Conservation (phyloP, 2,888 invertebrate genomes). For the Pristionchus mayeri region DNA sequence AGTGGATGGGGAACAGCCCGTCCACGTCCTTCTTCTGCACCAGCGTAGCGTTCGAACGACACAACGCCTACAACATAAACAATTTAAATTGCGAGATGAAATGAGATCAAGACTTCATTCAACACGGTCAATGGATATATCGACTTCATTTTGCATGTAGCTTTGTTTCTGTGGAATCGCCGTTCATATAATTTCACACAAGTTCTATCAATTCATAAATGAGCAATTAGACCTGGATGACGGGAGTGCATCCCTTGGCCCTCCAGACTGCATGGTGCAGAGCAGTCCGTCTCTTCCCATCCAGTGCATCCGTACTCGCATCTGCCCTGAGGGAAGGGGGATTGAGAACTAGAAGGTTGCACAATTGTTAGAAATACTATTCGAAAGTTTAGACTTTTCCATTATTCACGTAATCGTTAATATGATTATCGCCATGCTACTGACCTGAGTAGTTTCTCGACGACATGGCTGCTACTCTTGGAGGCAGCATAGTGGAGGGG, state of each 20-base stretch:
- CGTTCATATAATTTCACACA: too few relatives aligned
- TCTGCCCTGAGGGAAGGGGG: constrained; percentile 39
- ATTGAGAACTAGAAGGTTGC: too few relatives aligned
- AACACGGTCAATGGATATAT: too few relatives aligned
- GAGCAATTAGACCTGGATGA: constrained; percentile 48
- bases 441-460: constrained; percentile 50
- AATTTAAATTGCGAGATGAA: too few relatives aligned
- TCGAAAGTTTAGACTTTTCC: too few relatives aligned
- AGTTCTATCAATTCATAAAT: too few relatives aligned
- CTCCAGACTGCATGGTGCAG: constrained; percentile 45
- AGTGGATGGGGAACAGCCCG: constrained; percentile 49
- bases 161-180: too few relatives aligned
- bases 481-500: constrained; percentile 54
- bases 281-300: constrained; percentile 9
- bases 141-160: too few relatives aligned
- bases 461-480: constrained; percentile 44
- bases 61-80: not conserved
- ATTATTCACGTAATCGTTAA: too few relatives aligned
- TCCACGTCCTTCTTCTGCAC: constrained; percentile 40
- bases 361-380: too few relatives aligned
- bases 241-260: constrained; percentile 34
- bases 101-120: too few relatives aligned
- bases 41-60: constrained; percentile 2
- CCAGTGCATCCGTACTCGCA: constrained; percentile 42
- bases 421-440: too few relatives aligned